Evolutionary conservation across 2,888 invertebrate species (phyloP).

Genomic region (Hyposoter didymator): DNA sequence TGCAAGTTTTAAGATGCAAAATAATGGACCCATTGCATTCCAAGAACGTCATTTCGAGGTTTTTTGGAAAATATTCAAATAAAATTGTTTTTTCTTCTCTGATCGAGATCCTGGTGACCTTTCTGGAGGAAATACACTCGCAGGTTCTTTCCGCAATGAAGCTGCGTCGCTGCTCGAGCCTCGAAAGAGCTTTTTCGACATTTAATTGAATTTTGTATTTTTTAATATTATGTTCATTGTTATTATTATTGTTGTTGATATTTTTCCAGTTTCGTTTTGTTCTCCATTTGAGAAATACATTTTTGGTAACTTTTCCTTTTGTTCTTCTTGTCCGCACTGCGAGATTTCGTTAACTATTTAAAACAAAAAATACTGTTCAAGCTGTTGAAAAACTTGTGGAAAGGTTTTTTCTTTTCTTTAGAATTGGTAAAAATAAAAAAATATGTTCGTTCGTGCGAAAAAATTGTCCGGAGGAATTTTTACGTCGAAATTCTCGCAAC

Average conservation of each 20-base stretch:
- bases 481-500: neutral
- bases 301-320: conserved; percentile 8
- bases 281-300: conserved; percentile 1
- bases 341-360: neutral
- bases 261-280: conserved; percentile 8
- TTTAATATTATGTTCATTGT: neutral
- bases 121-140: conserved; percentile 9
- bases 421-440: neutral
- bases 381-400: neutral
- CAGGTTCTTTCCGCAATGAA: neutral
- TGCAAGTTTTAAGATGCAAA: neutral
- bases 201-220: neutral
- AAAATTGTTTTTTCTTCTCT: neutral
- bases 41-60: neutral
- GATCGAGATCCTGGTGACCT: neutral
- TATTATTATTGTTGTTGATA: neutral
- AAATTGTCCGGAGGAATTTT: neutral
- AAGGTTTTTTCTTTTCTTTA: neutral
- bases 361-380: neutral
- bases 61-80: too few relatives aligned
- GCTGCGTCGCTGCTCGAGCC: neutral
- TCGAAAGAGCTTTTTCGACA: neutral
- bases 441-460: too few relatives aligned
- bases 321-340: neutral
- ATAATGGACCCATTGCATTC: conserved; percentile 9